These are phyloP conservation scores for Myzus persicae DNA, from an alignment of 1,140 invertebrate species.

Conservation along the genomic window DNA sequence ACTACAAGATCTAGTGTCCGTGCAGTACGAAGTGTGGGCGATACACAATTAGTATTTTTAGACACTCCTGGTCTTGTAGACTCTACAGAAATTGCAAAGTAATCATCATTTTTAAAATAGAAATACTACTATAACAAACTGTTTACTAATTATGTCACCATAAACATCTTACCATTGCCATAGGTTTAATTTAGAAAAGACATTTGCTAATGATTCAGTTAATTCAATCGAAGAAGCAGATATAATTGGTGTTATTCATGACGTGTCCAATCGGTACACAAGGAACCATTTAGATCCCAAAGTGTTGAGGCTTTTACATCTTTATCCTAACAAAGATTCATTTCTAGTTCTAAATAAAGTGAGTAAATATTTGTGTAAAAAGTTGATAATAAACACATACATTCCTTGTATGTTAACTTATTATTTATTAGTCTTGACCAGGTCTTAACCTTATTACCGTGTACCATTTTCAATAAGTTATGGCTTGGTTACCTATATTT, in stretches of 20 bases:
- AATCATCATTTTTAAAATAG: background rate
- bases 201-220: conserved; percentile 73
- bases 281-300: conserved; percentile 74
- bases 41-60: conserved; percentile 87
- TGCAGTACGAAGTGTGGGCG: conserved; percentile 75
- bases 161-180: conserved; percentile 62
- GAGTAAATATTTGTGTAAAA: conserved; percentile 59
- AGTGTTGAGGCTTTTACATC: conserved; percentile 74
- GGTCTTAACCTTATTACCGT: too few relatives aligned
- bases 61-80: conserved; percentile 86
- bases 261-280: conserved; percentile 77
- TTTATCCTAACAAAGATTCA: conserved; percentile 72
- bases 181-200: conserved; percentile 73
- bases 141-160: conserved; percentile 34
- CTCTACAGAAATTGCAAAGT: conserved; percentile 62
- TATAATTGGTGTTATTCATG: conserved; percentile 85
- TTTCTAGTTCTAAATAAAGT: conserved; percentile 91
- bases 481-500: too few relatives aligned
- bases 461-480: too few relatives aligned
- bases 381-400: background rate
- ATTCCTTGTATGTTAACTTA: too few relatives aligned
- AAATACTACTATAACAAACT: background rate
- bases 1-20: conserved; percentile 80
- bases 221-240: conserved; percentile 77
- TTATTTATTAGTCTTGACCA: too few relatives aligned